Evolutionary conservation across 2,888 invertebrate species (phyloP).

Genomic region (Platycnemis pennipes): DNA sequence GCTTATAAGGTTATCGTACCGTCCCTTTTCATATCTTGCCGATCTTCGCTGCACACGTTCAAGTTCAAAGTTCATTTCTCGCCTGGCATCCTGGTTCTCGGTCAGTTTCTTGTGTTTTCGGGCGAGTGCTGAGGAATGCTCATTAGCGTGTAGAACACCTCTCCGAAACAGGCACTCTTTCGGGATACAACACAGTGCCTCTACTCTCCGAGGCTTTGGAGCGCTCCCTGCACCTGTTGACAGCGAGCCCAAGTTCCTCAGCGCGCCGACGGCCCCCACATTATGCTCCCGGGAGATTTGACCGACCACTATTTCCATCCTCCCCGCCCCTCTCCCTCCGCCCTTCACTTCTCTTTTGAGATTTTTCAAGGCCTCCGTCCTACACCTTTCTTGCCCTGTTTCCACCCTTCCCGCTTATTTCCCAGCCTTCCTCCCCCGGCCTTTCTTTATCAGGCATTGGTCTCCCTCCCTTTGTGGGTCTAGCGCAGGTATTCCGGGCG

Average conservation of each 20-base stretch:
- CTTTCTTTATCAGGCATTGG: too few species aligned
- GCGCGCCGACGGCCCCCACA: background rate
- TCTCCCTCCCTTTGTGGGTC: background rate
- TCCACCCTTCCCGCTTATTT: too few species aligned
- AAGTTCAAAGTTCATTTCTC: too few species aligned
- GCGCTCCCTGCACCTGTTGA: slow-evolving; percentile 9
- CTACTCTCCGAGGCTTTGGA: background rate
- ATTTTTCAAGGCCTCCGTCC: background rate
- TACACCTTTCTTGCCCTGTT: too few species aligned
- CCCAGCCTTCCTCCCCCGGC: too few species aligned
- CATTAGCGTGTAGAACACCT: background rate
- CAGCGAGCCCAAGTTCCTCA: background rate
- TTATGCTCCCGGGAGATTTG: background rate
- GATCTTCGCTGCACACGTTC: too few species aligned
- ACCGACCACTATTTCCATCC: background rate
- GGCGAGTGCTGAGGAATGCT: background rate
- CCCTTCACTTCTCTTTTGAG: background rate
- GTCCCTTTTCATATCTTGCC: too few species aligned
- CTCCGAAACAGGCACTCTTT: too few species aligned
- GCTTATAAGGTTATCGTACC: too few species aligned
- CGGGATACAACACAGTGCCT: too few species aligned
- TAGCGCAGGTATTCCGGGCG: background rate
- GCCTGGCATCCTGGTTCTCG: background rate
- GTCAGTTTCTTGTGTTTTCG: background rate
- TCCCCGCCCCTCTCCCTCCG: background rate